These are phyloP conservation scores for Anguilla obscura DNA, from an alignment of 2,797 vertebrate species.

Conservation along the genomic window DNA sequence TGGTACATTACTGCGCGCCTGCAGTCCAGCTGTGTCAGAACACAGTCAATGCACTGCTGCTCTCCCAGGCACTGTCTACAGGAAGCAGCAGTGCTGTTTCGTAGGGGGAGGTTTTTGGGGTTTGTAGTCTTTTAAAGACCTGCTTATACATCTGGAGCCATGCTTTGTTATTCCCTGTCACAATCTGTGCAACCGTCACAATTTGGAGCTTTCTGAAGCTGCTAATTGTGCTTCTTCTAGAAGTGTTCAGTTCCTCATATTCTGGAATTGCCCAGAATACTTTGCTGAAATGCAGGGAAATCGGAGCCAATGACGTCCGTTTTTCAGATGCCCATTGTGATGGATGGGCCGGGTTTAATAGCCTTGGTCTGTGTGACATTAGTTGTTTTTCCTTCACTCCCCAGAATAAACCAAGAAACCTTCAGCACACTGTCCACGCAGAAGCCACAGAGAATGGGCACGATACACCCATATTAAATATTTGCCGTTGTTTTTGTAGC, in stretches of 20 bases:
- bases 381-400: background rate
- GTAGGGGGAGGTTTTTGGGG: background rate
- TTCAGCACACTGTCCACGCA: background rate
- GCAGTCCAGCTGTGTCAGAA: conserved; percentile 23
- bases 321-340: background rate
- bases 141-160: background rate
- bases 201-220: background rate
- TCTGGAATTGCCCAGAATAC: background rate
- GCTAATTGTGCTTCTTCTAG: no score
- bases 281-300: background rate
- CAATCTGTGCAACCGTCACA: background rate
- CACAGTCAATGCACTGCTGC: background rate
- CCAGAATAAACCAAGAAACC: conserved; percentile 3
- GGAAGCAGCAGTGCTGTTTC: background rate
- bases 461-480: background rate
- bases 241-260: background rate
- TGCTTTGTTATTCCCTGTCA: background rate
- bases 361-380: background rate
- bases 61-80: background rate
- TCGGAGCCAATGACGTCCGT: background rate
- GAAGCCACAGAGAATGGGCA: conserved; percentile 3
- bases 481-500: background rate
- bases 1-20: background rate
- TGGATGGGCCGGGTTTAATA: conserved; percentile 4
- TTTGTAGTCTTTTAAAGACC: background rate